A percentile compares a stretch with the other conserved stretches of the same genome.
Conservation (phyloP, 2,113 vertebrate genomes). For the Solea senegalensis region DNA sequence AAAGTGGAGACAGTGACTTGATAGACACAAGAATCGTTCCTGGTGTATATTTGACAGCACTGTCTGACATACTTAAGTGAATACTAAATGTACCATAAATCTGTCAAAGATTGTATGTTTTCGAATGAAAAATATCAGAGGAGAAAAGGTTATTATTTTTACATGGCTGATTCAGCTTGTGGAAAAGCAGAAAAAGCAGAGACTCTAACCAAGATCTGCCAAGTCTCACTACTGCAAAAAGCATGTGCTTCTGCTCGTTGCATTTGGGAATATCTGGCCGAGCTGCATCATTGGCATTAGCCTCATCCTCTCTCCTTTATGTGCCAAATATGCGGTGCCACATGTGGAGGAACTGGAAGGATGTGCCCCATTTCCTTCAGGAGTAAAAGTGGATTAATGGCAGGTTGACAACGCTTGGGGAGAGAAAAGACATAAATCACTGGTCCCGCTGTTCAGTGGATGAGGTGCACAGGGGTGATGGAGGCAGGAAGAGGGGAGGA, state of each 20-base stretch:
- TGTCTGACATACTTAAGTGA: background rate
- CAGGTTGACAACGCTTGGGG: slow-evolving; percentile 36
- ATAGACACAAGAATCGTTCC: background rate
- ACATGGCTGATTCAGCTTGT: slow-evolving; percentile 34
- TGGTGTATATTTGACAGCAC: background rate
- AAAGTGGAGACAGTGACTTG: background rate
- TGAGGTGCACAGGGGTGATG: slow-evolving; percentile 7
- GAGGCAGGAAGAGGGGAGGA: slow-evolving; percentile 20
- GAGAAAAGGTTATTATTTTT: slow-evolving; percentile 35
- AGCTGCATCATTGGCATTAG: slow-evolving; percentile 22
- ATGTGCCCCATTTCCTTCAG: slow-evolving; percentile 54
- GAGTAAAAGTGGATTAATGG: slow-evolving; percentile 59
- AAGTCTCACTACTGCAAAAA: slow-evolving; percentile 20
- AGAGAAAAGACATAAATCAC: slow-evolving; percentile 48
- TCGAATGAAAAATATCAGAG: background rate
- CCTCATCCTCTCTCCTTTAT: slow-evolving; percentile 19
- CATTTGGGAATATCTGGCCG: slow-evolving; percentile 46
- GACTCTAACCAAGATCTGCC: background rate
- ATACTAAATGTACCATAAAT: slow-evolving; percentile 15
- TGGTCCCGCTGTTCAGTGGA: slow-evolving; percentile 28
- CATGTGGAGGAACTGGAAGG: slow-evolving; percentile 53
- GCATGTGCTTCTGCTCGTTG: slow-evolving; percentile 42
- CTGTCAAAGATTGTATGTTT: slow-evolving; percentile 1
- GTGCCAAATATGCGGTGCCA: slow-evolving; percentile 51
- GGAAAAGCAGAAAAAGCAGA: slow-evolving; percentile 37